Conservation (phyloP, 2,113 vertebrate species). For the Zeus faber region DNA sequence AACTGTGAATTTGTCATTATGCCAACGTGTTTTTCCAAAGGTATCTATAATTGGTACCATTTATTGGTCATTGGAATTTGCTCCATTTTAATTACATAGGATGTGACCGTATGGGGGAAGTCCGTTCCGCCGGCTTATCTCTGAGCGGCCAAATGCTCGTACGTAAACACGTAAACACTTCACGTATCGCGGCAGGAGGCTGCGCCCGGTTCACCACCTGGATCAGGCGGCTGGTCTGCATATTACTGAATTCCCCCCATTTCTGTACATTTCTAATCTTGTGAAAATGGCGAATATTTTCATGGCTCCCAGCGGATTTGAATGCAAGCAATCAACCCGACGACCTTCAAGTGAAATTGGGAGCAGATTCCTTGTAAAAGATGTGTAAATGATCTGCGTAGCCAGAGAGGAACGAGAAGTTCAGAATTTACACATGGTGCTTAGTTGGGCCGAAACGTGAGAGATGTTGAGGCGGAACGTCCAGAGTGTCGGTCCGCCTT, state of each 20-base stretch:
- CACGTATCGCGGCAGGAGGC: slow-evolving; percentile 15
- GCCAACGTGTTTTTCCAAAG: slow-evolving; percentile 57
- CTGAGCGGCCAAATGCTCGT: slow-evolving; percentile 28
- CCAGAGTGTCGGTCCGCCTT: slow-evolving; percentile 26
- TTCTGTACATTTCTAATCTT: slow-evolving; percentile 47
- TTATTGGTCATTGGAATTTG: slow-evolving; percentile 61
- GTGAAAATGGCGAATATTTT: slow-evolving; percentile 45
- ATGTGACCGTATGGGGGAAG: slow-evolving; percentile 65
- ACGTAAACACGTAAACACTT: slow-evolving; percentile 30
- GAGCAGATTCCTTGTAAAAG: too few species aligned
- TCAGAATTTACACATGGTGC: too few species aligned
- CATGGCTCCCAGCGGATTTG: too few species aligned
- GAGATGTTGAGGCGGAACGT: too few species aligned
- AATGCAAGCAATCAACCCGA: too few species aligned
- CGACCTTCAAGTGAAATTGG: too few species aligned
- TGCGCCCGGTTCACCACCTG: slow-evolving; percentile 19
- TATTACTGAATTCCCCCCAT: slow-evolving; percentile 37
- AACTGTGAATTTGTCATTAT: slow-evolving; percentile 52
- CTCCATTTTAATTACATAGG: slow-evolving; percentile 60
- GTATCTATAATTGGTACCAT: slow-evolving; percentile 52
- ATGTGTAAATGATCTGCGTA: too few species aligned
- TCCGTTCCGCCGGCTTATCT: slow-evolving; percentile 44
- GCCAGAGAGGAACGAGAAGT: neutral
- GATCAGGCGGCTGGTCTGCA: slow-evolving; percentile 35
- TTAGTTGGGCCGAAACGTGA: too few species aligned